phyloP scores from a whole-genome alignment of 2,888 invertebrate genomes.

The Drosophila meridiana region DNA sequence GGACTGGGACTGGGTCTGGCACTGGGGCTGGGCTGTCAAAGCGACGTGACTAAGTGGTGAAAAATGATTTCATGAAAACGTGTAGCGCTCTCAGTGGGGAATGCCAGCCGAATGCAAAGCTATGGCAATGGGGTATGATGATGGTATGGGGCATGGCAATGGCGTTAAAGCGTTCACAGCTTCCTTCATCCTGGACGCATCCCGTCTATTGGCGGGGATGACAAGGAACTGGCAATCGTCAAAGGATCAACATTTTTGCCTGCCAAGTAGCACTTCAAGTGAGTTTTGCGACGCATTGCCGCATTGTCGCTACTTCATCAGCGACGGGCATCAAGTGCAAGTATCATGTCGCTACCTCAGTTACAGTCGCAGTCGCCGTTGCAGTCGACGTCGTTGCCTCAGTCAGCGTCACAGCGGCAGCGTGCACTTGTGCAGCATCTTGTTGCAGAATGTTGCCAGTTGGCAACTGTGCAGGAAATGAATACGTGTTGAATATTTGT shows the following conservation, averaged over 20 bases:
- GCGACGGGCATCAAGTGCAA: constrained; percentile 76
- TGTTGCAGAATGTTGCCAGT: constrained; percentile 72
- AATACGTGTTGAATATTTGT: constrained; percentile 81
- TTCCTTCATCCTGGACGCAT: constrained; percentile 32
- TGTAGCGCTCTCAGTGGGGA: constrained; percentile 70
- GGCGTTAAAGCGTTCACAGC: constrained; percentile 65
- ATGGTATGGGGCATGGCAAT: constrained; percentile 15
- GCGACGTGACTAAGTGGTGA: constrained; percentile 79
- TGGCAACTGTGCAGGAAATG: constrained; percentile 80
- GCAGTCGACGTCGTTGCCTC: constrained; percentile 20
- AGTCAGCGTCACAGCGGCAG: constrained; percentile 16
- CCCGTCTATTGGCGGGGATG: constrained; percentile 20
- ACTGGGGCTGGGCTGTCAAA: constrained; percentile 66
- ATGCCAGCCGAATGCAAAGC: constrained; percentile 56
- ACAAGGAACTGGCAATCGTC: constrained; percentile 64
- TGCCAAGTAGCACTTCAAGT: constrained; percentile 77
- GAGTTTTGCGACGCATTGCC: constrained; percentile 79
- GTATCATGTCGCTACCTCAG: constrained; percentile 64
- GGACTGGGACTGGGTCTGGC: background rate
- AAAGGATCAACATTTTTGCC: constrained; percentile 73
- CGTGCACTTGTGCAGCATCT: constrained; percentile 70
- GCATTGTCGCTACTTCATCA: constrained; percentile 83
- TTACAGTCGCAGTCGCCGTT: constrained; percentile 3
- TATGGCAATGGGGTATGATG: constrained; percentile 2
- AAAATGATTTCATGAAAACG: constrained; percentile 79